phyloP scores from a whole-genome alignment of 2,888 invertebrate species.

The Cataglyphis altisquamis region DNA sequence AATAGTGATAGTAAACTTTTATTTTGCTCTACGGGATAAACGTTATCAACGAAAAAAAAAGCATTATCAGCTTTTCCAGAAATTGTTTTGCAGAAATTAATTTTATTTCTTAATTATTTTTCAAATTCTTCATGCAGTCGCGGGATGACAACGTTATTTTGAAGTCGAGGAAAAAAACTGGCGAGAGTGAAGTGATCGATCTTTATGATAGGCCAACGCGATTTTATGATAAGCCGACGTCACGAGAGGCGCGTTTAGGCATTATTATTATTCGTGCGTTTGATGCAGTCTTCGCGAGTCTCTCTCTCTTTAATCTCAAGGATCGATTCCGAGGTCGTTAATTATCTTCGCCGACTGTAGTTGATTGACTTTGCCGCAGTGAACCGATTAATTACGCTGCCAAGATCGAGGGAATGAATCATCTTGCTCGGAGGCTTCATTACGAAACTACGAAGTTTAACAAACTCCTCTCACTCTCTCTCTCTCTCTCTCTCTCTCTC shows the following conservation, averaged over 20 bases:
- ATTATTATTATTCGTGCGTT: constrained; percentile 55
- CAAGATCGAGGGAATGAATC: constrained; percentile 57
- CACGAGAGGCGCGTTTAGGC: constrained; percentile 46
- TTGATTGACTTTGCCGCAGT: constrained; percentile 56
- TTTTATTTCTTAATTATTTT: constrained; percentile 38
- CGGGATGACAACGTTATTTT: constrained; percentile 20
- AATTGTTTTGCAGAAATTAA: constrained; percentile 4
- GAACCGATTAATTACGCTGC: constrained; percentile 58
- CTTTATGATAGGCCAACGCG: constrained; percentile 32
- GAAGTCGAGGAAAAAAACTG: constrained; percentile 21
- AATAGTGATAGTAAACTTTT: background rate
- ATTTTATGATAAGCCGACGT: constrained; percentile 48
- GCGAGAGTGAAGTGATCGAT: constrained; percentile 41
- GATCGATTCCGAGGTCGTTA: constrained; percentile 55
- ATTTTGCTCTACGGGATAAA: background rate
- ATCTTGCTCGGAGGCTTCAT: constrained; percentile 53
- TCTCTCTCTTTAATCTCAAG: constrained; percentile 47
- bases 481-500: background rate
- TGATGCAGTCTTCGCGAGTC: constrained; percentile 49
- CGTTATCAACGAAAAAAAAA: background rate
- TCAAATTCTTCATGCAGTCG: constrained; percentile 9
- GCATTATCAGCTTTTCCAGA: background rate
- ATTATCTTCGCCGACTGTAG: constrained; percentile 53
- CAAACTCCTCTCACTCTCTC: constrained; percentile 34
- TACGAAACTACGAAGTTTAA: constrained; percentile 55